Evolutionary conservation across 2,113 vertebrate genomes (phyloP).

Genomic region (Charadrius vociferus): DNA sequence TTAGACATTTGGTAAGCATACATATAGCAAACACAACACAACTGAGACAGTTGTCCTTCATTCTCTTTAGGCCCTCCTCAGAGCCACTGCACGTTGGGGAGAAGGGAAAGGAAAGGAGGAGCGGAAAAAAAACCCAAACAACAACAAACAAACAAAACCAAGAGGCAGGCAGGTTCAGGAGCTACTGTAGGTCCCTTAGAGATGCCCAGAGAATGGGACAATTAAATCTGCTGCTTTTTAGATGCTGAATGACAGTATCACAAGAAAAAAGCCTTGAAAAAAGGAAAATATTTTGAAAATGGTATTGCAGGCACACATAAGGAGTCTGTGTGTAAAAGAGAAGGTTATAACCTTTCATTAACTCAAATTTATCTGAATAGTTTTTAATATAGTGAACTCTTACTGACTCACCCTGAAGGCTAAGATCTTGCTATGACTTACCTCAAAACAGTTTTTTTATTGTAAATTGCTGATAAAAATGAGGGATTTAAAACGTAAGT

Average conservation of each 20-base stretch:
- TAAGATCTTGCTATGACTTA: background rate
- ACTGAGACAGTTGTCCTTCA: background rate
- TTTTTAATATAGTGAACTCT: constrained; percentile 21
- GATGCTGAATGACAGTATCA: background rate
- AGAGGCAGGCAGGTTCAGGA: background rate
- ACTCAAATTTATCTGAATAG: constrained; percentile 4
- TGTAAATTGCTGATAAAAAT: constrained; percentile 27
- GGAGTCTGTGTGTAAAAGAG: background rate
- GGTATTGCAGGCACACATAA: background rate
- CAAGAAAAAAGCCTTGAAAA: background rate
- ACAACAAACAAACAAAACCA: background rate
- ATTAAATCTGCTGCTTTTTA: background rate
- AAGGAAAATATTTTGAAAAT: background rate
- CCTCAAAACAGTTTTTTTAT: constrained; percentile 11
- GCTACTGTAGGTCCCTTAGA: background rate
- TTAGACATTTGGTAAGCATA: background rate
- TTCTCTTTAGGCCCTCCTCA: background rate
- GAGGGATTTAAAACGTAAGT: constrained; percentile 25
- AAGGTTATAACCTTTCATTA: constrained; percentile 4
- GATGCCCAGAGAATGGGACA: background rate
- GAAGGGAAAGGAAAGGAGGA: background rate
- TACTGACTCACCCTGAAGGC: background rate
- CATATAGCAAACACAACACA: background rate
- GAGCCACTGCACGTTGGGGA: background rate
- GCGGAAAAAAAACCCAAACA: no score